Evolutionary conservation across 2,797 vertebrate genomes (phyloP).

Genomic region (Tympanoctomys barrerae): DNA sequence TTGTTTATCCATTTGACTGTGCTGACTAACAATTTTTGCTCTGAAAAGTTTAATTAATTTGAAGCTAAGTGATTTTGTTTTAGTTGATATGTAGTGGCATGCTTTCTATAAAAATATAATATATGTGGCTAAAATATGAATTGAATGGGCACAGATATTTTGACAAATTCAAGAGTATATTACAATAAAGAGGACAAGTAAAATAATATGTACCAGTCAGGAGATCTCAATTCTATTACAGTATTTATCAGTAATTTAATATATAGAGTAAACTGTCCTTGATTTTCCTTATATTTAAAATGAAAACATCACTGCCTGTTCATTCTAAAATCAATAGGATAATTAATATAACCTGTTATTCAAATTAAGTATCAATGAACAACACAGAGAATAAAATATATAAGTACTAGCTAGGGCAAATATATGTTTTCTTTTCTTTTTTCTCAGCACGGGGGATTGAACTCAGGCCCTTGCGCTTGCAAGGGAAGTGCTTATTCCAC

Average conservation of each 20-base stretch:
- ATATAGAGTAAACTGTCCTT: slow-evolving; percentile 3
- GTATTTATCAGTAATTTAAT: neutral
- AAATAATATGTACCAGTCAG: neutral
- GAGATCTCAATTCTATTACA: neutral
- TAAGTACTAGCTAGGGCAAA: neutral
- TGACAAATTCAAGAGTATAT: neutral
- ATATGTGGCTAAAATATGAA: neutral
- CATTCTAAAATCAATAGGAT: neutral
- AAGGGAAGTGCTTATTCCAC: no score
- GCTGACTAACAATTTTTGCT: neutral
- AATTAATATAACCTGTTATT: neutral
- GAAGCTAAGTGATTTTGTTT: neutral
- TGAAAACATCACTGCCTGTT: neutral
- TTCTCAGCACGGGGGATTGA: no score
- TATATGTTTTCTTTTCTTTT: no score
- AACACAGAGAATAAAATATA: slow-evolving; percentile 2
- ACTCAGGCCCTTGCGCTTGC: no score
- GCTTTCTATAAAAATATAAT: neutral
- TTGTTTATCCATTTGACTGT: slow-evolving; percentile 6
- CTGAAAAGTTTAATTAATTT: slow-evolving; percentile 10
- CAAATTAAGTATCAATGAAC: neutral
- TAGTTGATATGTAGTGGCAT: neutral
- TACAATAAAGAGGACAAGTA: neutral
- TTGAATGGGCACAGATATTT: slow-evolving; percentile 9
- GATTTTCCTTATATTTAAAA: slow-evolving; percentile 50